Percentiles rank a stretch among this genome's conserved stretches.
Conservation (phyloP, 2,113 vertebrate species). For the Scalopus aquaticus region DNA sequence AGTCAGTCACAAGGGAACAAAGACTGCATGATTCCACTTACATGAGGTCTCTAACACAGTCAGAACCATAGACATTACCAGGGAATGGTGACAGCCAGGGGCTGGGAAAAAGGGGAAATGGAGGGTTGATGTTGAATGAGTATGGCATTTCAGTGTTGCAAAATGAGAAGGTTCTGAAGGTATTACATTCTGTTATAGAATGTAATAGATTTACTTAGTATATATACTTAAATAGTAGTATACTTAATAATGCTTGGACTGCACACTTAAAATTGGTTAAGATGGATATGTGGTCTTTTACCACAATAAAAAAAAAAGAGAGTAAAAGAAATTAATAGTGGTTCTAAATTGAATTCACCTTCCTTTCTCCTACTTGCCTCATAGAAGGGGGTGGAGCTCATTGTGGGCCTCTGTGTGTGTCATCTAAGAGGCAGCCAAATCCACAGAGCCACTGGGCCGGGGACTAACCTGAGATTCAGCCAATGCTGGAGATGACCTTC, state of each 20-base stretch:
- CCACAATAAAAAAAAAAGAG: not conserved
- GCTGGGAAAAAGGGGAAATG: not conserved
- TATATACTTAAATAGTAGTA: not conserved
- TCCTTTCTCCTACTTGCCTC: rapidly evolving
- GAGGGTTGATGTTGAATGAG: not conserved
- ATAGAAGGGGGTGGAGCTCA: not conserved
- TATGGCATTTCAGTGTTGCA: not conserved
- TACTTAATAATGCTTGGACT: not conserved
- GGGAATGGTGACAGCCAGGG: not conserved
- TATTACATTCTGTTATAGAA: no score
- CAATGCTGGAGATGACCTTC: not conserved
- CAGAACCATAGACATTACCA: not conserved
- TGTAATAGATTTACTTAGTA: not conserved
- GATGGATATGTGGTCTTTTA: not conserved
- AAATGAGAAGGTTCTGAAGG: not conserved
- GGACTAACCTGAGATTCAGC: not conserved
- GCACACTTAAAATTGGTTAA: not conserved
- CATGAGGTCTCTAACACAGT: not conserved
- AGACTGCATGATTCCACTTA: not conserved
- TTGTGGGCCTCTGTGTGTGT: not conserved
- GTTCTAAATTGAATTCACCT: not conserved
- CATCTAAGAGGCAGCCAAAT: not conserved
- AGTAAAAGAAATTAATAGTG: not conserved
- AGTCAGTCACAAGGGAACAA: not conserved
- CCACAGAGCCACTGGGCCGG: not conserved